A percentile compares a stretch with the other conserved stretches of the same genome.
These are phyloP conservation scores for Eupithecia dodoneata DNA, from an alignment of 2,888 invertebrate genomes.

Conservation along the genomic window DNA sequence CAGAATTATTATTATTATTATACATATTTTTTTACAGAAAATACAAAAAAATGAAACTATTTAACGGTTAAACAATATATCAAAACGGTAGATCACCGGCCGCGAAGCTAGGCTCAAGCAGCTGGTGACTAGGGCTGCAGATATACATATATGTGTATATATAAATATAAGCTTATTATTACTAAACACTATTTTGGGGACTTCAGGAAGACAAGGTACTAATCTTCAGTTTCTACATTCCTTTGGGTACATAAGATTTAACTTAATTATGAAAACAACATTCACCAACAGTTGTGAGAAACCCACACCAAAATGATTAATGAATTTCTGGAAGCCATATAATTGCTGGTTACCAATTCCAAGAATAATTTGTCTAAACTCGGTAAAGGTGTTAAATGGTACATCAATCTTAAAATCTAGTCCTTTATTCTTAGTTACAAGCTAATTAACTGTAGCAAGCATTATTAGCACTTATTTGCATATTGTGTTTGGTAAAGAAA, in stretches of 20 bases:
- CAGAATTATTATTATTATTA: too few relatives aligned
- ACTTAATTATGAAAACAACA: neutral
- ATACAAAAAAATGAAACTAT: too few relatives aligned
- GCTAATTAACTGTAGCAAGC: neutral
- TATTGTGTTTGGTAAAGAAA: too few relatives aligned
- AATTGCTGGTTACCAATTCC: neutral
- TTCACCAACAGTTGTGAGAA: conserved; percentile 4
- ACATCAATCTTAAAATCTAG: neutral
- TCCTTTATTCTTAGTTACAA: neutral
- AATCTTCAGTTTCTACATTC: neutral
- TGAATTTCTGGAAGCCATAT: neutral
- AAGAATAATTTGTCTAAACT: neutral
- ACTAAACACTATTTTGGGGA: neutral
- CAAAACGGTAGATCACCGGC: too few relatives aligned
- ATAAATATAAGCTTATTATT: too few relatives aligned
- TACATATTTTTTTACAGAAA: too few relatives aligned
- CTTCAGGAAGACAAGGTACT: neutral
- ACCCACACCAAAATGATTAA: conserved; percentile 10
- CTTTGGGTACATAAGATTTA: neutral
- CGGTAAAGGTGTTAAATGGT: neutral
- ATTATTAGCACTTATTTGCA: neutral
- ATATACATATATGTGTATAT: too few relatives aligned
- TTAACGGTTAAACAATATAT: too few relatives aligned
- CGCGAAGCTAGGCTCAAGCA: too few relatives aligned
- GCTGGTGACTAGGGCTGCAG: too few relatives aligned